A percentile compares a stretch with the other conserved stretches of the same genome.
phyloP scores from a whole-genome alignment of 2,888 invertebrate species.

The Melieria picta region DNA sequence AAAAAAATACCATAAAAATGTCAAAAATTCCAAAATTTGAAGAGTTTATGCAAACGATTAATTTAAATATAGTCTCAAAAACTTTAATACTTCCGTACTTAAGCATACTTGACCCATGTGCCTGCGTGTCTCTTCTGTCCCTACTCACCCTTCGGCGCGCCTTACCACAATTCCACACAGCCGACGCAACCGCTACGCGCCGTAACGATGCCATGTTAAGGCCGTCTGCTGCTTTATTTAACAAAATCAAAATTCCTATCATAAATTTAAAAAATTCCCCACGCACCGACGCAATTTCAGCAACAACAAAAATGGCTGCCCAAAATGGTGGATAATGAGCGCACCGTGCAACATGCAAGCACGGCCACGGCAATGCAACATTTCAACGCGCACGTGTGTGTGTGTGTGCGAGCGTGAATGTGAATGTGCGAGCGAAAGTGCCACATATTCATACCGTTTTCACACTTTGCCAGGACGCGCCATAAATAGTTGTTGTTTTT shows the following conservation, averaged over 20 bases:
- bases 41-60: too few species aligned
- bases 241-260: slow-evolving; percentile 56
- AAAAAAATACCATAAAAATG: too few species aligned
- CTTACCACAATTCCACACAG: too few species aligned
- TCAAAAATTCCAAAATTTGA: too few species aligned
- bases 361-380: slow-evolving; percentile 42
- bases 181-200: too few species aligned
- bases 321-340: background rate
- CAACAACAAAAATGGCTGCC: background rate
- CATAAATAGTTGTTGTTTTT: slow-evolving; percentile 55
- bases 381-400: too few species aligned
- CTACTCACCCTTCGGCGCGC: too few species aligned
- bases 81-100: too few species aligned
- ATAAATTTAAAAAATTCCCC: slow-evolving; percentile 51
- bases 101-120: too few species aligned
- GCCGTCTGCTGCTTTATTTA: slow-evolving; percentile 48
- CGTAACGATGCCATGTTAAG: slow-evolving; percentile 45
- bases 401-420: too few species aligned
- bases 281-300: background rate
- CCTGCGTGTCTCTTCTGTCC: too few species aligned
- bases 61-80: too few species aligned
- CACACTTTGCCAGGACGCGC: slow-evolving; percentile 57
- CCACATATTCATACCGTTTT: slow-evolving; percentile 62
- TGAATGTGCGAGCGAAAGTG: slow-evolving; percentile 43
- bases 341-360: background rate